Evolutionary conservation across 1,140 invertebrate genomes (phyloP), one percentile per base, ranked within the genome.

Genomic region (Scaptomyza montana): DNA sequence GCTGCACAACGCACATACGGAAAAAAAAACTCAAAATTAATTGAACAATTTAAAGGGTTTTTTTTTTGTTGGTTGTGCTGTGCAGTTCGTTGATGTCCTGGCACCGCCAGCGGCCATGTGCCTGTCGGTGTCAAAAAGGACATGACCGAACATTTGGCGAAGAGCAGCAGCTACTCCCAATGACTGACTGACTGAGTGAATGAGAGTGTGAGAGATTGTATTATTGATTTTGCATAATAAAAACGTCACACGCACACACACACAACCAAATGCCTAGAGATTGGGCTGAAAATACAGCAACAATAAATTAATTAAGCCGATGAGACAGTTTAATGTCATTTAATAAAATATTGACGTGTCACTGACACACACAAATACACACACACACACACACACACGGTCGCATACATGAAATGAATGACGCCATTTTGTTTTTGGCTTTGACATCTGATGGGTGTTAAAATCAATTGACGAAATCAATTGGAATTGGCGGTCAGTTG

Each of bases 301-400:
- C 90, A 91, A 91, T 91, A 91, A 91, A 91, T 91, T 91, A 91
- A 91, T 91, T 91, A 91, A 91, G 86, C 90, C 90, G 90, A 91
- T 91, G 90, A 91, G 90, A 91, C 90, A 91, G 82, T 91, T 91
- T 91, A 91, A 91, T 91, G 90, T 91, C 90, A 91, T 91, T 91
- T 91, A 91, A 91, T 91, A 91, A 91, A 91, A 91, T 91, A 91
- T 91, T 91, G 90, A 91, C 90, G 87, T 90, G 75, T 89, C 79
- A 82, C 72, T 84, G 77, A 84, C 77, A 79, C 74, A 79, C 67
- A 78, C 69, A 82, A n/a, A n/a, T n/a, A n/a, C n/a, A n/a, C n/a
- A n/a, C n/a, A n/a, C n/a, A n/a, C n/a, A n/a, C n/a, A n/a, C n/a
- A n/a, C n/a, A n/a, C 51, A 74, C 47, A 54, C 61, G 76, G 62